Percentiles rank a stretch among this genome's conserved stretches.
Evolutionary conservation across 2,888 invertebrate species (phyloP).

Genomic region (Cantharis lateralis): DNA sequence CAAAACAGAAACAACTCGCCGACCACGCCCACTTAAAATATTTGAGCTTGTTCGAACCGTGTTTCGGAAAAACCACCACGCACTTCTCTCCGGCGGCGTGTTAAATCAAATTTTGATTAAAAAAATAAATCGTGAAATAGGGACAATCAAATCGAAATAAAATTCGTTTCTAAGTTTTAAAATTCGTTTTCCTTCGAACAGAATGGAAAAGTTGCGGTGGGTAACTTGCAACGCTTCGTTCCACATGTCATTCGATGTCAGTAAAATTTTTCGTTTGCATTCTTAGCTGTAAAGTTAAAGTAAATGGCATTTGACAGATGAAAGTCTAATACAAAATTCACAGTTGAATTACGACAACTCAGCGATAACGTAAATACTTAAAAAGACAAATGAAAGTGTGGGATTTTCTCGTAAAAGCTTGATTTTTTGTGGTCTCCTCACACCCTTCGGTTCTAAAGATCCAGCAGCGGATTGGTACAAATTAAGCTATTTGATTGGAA

Average conservation of each 20-base stretch:
- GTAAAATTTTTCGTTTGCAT: conserved; percentile 13
- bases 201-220: conserved; percentile 1
- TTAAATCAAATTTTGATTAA: background rate
- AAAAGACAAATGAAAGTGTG: background rate
- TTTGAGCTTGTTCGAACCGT: background rate
- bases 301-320: conserved; percentile 9
- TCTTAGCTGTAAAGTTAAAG: conserved; percentile 8
- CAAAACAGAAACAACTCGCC: background rate
- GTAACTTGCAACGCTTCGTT: conserved; percentile 7
- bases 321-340: conserved; percentile 2
- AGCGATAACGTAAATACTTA: background rate
- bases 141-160: background rate
- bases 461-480: background rate
- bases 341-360: conserved; percentile 1
- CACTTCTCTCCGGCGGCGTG: background rate
- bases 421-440: background rate
- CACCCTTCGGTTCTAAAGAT: background rate
- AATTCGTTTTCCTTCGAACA: background rate
- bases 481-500: background rate
- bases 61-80: background rate
- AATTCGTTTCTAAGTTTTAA: background rate
- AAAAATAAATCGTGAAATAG: background rate
- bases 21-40: background rate
- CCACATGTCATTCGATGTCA: conserved; percentile 8
- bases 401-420: background rate